Evolutionary conservation across 2,888 invertebrate species (phyloP).

Genomic region (Anodontia alba): DNA sequence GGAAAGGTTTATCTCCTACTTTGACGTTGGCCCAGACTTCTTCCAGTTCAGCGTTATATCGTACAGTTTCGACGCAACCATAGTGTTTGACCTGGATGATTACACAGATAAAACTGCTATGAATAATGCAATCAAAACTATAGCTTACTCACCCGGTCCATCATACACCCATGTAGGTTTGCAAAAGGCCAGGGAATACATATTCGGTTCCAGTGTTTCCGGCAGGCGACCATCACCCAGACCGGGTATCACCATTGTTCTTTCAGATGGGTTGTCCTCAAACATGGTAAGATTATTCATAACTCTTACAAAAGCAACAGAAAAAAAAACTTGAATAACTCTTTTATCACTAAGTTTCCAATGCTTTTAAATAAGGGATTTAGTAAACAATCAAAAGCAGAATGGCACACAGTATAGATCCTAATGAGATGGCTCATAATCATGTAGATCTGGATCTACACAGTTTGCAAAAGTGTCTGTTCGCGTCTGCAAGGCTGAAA

Average conservation of each 20-base stretch:
- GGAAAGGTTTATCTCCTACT: neutral
- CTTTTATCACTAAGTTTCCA: no score
- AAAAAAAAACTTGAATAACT: no score
- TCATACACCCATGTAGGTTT: neutral
- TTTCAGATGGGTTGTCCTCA: neutral
- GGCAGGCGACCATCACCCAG: neutral
- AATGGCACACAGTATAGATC: no score
- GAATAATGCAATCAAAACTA: neutral
- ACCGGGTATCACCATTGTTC: neutral
- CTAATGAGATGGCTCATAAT: no score
- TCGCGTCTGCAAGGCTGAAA: no score
- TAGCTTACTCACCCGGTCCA: neutral
- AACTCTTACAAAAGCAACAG: no score
- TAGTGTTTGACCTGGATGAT: neutral
- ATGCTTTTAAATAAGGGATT: no score
- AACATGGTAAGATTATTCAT: neutral
- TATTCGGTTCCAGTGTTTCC: neutral
- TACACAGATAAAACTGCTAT: neutral
- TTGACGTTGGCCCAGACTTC: neutral
- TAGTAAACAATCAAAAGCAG: no score
- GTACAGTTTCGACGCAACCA: neutral
- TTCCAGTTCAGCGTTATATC: neutral
- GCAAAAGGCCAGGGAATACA: neutral
- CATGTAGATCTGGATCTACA: no score
- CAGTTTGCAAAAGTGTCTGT: no score